Evolutionary conservation across 2,888 invertebrate genomes (phyloP), one percentile per base, ranked within the genome.

Genomic region (Spatulosminthurus flaviceps): DNA sequence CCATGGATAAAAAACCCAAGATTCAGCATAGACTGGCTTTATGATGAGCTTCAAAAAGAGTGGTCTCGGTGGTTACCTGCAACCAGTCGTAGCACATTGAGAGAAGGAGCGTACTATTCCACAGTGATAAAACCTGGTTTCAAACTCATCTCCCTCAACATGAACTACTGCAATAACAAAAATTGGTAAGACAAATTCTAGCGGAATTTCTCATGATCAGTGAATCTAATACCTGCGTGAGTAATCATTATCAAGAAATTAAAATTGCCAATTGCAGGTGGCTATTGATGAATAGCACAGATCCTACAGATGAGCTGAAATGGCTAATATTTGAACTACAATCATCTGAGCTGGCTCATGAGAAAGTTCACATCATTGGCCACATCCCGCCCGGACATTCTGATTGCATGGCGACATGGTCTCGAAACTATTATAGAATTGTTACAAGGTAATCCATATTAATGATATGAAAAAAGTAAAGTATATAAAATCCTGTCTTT

Each of bases 291-390:
- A 97, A 98, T 88, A 96, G 96, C 85, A 97, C 97, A 0, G 98
- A 98, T 89, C 98, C 98, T 0, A 96, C 95, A 0, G 95, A 94
- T 0, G 96, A 98, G 87, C 89, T 98, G 24, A 95, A 95, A 86
- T 98, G 98, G 98, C 91, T 98, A 77, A 95, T 98, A 81, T 94
- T 95, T 86, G 96, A 97, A 87, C 89, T 98, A 16, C 96, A 97
- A 87, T 93, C 94, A 16, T 96, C 98, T 0, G 98, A 98, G 88
- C 93, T 95, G 87, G 95, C 93, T 84, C 94, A 93, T 19, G 96
- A 97, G 88, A 96, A 97, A 88, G 98, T 98, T 16, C 97, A 98
- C 86, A 93, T 98, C n/a, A 94, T 98, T 77, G 97, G 96, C 0
- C 98, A 98, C 87, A 97, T 98, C 86, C 97, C 97, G 0, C 97